phyloP scores from a whole-genome alignment of 1,140 invertebrate genomes.

The Eupristina koningsbergeri region DNA sequence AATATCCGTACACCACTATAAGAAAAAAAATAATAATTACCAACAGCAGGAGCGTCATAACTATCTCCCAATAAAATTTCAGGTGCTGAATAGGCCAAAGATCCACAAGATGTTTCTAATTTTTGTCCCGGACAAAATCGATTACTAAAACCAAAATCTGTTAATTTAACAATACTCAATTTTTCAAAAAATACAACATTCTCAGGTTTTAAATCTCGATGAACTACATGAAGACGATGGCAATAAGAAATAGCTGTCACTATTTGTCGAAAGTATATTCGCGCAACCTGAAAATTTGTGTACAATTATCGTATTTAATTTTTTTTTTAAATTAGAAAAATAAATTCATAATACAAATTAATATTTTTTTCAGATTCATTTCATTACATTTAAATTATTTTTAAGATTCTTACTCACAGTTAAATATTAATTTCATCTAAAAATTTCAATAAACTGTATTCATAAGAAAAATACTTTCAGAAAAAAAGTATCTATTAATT shows the following conservation, averaged over 20 bases:
- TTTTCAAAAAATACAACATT: constrained; percentile 99
- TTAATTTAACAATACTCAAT: constrained; percentile 96
- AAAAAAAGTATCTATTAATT: too few species aligned
- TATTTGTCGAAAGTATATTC: constrained; percentile 96
- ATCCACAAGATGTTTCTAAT: constrained; percentile 98
- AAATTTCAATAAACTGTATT: too few species aligned
- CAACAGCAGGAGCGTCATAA: constrained; percentile 94
- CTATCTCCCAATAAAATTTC: constrained; percentile 98
- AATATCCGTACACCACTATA: too few species aligned
- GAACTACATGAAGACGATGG: constrained; percentile 94
- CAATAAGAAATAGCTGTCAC: constrained; percentile 98
- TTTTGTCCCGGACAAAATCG: constrained; percentile 98
- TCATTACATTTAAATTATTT: too few species aligned
- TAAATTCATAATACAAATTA: too few species aligned
- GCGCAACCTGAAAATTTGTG: constrained; percentile 80
- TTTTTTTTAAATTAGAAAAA: too few species aligned
- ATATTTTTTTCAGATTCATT: too few species aligned
- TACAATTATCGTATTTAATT: too few species aligned
- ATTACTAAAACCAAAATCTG: constrained; percentile 99
- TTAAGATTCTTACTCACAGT: too few species aligned
- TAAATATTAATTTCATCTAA: too few species aligned
- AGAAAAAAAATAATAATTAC: too few species aligned
- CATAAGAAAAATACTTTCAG: too few species aligned
- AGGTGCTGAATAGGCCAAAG: constrained; percentile 98
- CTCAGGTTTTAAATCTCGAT: constrained; percentile 97